Evolutionary conservation across 2,113 vertebrate species (phyloP).

Genomic region (Vidua macroura): DNA sequence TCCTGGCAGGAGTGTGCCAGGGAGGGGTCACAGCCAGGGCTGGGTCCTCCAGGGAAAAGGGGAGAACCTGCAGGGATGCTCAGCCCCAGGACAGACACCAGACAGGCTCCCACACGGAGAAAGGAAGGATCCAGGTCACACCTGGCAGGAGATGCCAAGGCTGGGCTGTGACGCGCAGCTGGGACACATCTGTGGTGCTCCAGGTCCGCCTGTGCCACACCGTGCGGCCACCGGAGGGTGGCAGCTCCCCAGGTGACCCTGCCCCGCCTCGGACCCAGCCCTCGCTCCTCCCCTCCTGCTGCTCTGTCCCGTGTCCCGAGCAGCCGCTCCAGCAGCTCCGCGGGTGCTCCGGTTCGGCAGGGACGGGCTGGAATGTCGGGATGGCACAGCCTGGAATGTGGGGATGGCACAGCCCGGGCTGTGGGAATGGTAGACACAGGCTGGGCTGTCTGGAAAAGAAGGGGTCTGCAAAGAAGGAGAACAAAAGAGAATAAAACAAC

Average conservation of each 20-base stretch:
- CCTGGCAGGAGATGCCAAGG: not conserved
- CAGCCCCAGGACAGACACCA: not conserved
- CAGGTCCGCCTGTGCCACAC: fast-evolving
- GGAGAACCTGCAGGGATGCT: not conserved
- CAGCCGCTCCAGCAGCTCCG: not conserved
- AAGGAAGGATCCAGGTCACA: not conserved
- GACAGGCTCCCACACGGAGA: fast-evolving
- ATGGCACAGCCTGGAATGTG: not conserved
- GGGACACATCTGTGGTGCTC: not conserved
- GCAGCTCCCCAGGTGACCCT: not conserved
- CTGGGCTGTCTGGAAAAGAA: not conserved
- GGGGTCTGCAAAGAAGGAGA: not conserved
- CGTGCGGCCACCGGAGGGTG: not conserved
- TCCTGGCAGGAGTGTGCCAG: not conserved
- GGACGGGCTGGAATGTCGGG: not conserved
- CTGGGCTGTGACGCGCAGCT: not conserved
- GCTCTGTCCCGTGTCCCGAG: fast-evolving
- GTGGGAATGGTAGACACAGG: not conserved
- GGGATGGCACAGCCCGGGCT: not conserved
- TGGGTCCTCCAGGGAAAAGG: not conserved
- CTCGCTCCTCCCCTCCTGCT: fast-evolving
- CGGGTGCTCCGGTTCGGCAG: fast-evolving
- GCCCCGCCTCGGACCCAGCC: fast-evolving
- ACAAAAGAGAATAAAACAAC: not conserved
- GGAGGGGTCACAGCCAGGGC: not conserved